Base-by-base conservation (phyloP, 2,797 vertebrate species). In the Orestias chungarensis region DNA sequence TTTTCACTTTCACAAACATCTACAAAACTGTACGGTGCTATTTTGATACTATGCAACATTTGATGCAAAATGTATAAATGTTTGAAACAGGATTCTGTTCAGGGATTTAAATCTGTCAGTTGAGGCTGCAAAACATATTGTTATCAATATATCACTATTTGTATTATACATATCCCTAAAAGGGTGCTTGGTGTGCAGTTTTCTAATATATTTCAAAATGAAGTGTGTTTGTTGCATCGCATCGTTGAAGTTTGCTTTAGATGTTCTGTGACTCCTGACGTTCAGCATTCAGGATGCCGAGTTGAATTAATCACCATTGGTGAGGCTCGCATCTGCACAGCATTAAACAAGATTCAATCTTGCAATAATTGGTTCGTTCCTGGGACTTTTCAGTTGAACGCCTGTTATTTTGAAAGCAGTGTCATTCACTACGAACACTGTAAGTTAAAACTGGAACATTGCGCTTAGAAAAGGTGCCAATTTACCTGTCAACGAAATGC, bases 1-100 rank as follows among this genome's bases (percentile, higher is more conserved):
- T 23, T 70, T 70, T 68, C 57, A 66, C 42, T 49, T 47, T 74
- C 31, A 54, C 10, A 61, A 40, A 25, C 33, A 25, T 61, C 31
- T 61, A 38, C 23, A 62, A 62, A 62, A 62, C 23, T 18, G 59
- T 25, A 25, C 25, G 38, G 38, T 40, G 4, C 59, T 14, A 62
- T n/a, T 59, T 59, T 35, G 55, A 35, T 59, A 35, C 12, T 27
- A 9, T n/a, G 9, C 3, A 50, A 50, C 12, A 50, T 10, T 50
- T n/a, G 47, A 50, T n/a, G 17, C 20, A n/a, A 50, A 6, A 38
- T 23, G 17, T 35, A 38, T 38, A 6, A 40, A 40, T n/a, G 33
- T 40, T 61, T 40, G 57, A 61, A 61, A 11, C 8, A 38, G 4
- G 18, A 14, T 12, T 38, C 20, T 38, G 20, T 23, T 38, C 20